These are phyloP conservation scores for Genyomyrus donnyi DNA, from an alignment of 2,113 vertebrate genomes.

Conservation along the genomic window DNA sequence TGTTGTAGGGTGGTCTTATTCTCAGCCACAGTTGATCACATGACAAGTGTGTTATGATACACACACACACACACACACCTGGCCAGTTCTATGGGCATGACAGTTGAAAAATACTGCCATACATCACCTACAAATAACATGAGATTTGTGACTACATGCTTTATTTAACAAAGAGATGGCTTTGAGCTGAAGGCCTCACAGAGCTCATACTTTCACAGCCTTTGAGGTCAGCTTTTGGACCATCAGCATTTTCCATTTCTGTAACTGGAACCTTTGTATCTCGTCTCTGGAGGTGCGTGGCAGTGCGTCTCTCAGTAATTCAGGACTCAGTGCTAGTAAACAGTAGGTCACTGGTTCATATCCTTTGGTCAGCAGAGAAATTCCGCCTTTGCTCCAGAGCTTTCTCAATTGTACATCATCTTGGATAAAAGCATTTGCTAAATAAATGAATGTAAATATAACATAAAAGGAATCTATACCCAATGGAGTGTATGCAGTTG, in stretches of 20 bases:
- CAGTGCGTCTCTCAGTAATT: not conserved
- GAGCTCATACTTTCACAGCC: not conserved
- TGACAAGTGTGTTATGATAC: not conserved
- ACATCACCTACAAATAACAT: not conserved
- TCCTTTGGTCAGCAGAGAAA: not conserved
- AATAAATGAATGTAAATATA: not conserved
- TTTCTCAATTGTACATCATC: not conserved
- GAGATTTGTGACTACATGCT: not conserved
- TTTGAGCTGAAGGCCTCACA: not conserved
- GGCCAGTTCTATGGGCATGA: not conserved
- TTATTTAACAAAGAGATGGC: not conserved
- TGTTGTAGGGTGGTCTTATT: not conserved
- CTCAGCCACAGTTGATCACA: not conserved
- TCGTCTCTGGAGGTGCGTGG: not conserved
- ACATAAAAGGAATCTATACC: not conserved
- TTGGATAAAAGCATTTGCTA: not conserved
- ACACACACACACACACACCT: not conserved
- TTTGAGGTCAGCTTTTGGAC: not conserved
- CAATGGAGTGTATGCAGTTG: not conserved
- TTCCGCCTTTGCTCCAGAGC: not conserved
- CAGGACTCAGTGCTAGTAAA: not conserved
- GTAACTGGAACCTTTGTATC: not conserved
- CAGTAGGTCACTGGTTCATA: not conserved
- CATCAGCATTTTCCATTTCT: not conserved
- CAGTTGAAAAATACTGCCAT: not conserved